Conservation (phyloP, 2,797 vertebrate species). For the Falco novaeseelandiae region DNA sequence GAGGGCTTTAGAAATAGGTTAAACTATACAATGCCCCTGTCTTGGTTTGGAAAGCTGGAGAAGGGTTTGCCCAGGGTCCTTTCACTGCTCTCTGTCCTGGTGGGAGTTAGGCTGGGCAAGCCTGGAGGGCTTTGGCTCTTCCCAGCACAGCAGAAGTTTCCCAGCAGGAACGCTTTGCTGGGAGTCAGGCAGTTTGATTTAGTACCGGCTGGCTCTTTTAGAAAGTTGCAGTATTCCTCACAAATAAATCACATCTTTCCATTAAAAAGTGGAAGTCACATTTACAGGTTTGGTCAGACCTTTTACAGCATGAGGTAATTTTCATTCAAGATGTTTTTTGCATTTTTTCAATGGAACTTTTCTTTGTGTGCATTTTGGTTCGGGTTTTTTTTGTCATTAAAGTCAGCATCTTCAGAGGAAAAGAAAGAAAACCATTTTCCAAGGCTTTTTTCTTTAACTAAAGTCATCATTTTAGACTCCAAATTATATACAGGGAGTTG, state of each 20-base stretch:
- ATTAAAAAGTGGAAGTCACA: neutral
- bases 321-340: neutral
- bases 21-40: neutral
- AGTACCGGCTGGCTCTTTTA: neutral
- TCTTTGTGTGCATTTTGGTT: neutral
- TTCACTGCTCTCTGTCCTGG: neutral
- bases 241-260: conserved; percentile 1
- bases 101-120: neutral
- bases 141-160: neutral
- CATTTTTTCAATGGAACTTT: neutral
- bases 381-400: neutral
- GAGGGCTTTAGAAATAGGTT: neutral
- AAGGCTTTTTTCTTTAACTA: neutral
- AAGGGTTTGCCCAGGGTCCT: neutral
- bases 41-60: neutral
- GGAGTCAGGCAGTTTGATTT: neutral
- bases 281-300: neutral
- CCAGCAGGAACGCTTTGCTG: neutral
- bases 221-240: neutral
- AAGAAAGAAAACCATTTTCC: neutral
- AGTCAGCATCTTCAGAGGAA: conserved; percentile 27
- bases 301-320: neutral
- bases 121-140: neutral
- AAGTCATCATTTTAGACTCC: conserved; percentile 1
- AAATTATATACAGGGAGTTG: neutral